phyloP scores from a whole-genome alignment of 2,888 invertebrate genomes.

The Apoda limacodes region DNA sequence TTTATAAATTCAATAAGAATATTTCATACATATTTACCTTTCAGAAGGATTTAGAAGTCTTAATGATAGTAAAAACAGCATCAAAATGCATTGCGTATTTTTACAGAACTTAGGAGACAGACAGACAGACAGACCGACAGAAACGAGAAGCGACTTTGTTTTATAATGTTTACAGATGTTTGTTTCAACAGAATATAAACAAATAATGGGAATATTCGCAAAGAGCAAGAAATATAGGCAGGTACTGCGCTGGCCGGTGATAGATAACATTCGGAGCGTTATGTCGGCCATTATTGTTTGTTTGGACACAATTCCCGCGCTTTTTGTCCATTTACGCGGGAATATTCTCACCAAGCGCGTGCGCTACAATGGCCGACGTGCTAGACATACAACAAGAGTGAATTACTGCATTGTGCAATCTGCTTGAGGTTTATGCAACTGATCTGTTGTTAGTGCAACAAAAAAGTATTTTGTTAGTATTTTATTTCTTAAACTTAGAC shows the following conservation, averaged over 20 bases:
- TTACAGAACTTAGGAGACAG: too few species aligned
- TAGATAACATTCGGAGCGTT: conserved; percentile 63
- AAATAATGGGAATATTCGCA: conserved; percentile 50
- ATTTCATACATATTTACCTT: too few species aligned
- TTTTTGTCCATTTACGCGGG: conserved; percentile 64
- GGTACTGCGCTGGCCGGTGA: conserved; percentile 27
- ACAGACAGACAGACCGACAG: too few species aligned
- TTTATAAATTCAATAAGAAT: too few species aligned
- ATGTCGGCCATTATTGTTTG: conserved; percentile 63
- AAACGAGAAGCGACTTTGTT: too few species aligned
- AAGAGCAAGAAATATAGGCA: conserved; percentile 42
- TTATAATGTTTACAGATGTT: too few species aligned
- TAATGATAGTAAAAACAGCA: too few species aligned
- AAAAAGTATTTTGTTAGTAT: too few species aligned
- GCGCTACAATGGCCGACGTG: conserved; percentile 52
- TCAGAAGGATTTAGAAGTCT: too few species aligned
- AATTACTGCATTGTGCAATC: conserved; percentile 59
- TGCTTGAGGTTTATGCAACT: conserved; percentile 45
- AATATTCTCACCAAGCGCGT: conserved; percentile 65
- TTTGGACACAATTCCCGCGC: conserved; percentile 58
- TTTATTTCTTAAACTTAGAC: too few species aligned
- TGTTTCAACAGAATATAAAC: too few species aligned
- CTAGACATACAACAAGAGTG: conserved; percentile 54
- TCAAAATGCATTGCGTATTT: too few species aligned
- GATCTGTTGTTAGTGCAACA: conserved; percentile 54